Percentiles rank a stretch among this genome's conserved stretches.
These are phyloP conservation scores for Clarias macrocephalus DNA, from an alignment of 2,113 vertebrate species.

Conservation along the genomic window DNA sequence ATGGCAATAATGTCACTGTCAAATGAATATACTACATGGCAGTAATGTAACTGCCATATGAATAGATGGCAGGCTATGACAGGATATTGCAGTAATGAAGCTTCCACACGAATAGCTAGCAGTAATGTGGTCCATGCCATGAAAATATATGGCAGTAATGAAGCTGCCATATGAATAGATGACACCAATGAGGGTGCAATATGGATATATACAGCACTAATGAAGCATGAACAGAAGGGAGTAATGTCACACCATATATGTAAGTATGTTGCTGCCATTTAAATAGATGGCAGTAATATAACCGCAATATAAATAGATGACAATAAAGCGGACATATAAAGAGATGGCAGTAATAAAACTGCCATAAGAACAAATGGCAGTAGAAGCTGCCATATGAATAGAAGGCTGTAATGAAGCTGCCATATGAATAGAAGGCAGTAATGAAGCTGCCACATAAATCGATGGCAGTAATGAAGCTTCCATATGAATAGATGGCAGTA, in stretches of 20 bases:
- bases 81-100: not conserved
- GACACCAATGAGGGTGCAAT: not conserved
- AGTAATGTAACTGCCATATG: not conserved
- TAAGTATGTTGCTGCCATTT: not conserved
- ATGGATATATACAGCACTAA: too few relatives aligned
- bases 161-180: not conserved
- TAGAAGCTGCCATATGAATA: not conserved
- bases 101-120: not conserved
- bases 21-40: too few relatives aligned
- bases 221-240: not conserved
- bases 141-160: too few relatives aligned
- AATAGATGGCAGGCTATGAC: not conserved
- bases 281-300: not conserved
- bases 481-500: not conserved
- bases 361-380: not conserved
- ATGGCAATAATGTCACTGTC: too few relatives aligned
- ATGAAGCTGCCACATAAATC: accelerated
- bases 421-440: not conserved
- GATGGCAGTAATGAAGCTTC: not conserved
- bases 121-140: not conserved
- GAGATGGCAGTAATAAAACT: not conserved
- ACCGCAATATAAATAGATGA: not conserved
- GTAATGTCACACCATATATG: not conserved
- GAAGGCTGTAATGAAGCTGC: not conserved
- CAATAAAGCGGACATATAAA: not conserved